Evolutionary conservation across 2,797 vertebrate genomes (phyloP).

Genomic region (Erpetoichthys calabaricus): DNA sequence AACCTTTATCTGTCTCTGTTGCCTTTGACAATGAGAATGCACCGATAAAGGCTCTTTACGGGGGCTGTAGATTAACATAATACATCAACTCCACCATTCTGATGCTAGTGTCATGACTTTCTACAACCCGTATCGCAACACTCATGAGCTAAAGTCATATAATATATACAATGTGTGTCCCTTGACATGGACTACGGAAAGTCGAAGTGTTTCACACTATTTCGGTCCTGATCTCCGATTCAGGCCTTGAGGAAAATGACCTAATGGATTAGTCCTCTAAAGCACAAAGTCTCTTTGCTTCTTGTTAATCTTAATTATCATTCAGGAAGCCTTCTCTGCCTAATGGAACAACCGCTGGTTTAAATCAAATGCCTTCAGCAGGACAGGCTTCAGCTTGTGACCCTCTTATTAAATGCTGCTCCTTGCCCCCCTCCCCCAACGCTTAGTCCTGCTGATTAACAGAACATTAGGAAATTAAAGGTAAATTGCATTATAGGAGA

Average conservation of each 20-base stretch:
- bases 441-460: slow-evolving; percentile 51
- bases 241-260: not conserved
- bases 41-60: no score
- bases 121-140: not conserved
- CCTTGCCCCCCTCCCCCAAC: slow-evolving; percentile 25
- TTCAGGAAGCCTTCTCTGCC: slow-evolving; percentile 6
- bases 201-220: no score
- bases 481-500: slow-evolving; percentile 56
- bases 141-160: not conserved
- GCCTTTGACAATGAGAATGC: no score
- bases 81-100: no score
- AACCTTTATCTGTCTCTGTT: no score
- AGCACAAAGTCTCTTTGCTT: not conserved
- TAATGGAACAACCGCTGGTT: slow-evolving; percentile 52
- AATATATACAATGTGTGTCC: not conserved
- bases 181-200: not conserved
- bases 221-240: not conserved
- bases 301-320: slow-evolving; percentile 3
- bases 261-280: not conserved
- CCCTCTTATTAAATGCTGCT: slow-evolving; percentile 42
- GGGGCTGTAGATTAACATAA: no score
- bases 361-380: slow-evolving; percentile 50
- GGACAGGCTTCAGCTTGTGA: slow-evolving; percentile 51
- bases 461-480: slow-evolving; percentile 65
- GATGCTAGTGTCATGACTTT: no score